phyloP scores from a whole-genome alignment of 92 coral and sea anemone species.

The Desmophyllum pertusum region DNA sequence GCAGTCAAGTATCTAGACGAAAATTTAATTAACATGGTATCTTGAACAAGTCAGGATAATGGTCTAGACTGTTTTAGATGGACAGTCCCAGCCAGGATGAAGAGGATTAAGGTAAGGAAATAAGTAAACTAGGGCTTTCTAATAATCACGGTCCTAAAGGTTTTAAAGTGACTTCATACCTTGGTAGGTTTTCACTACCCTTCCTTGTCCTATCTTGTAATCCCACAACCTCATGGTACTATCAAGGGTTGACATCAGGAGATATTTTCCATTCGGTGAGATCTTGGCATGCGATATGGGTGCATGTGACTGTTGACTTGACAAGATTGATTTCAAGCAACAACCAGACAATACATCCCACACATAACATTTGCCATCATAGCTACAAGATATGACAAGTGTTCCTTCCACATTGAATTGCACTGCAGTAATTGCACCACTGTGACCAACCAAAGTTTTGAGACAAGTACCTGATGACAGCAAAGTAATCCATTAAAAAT shows the following conservation, averaged over 20 bases:
- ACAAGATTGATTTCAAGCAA: conserved; percentile 48
- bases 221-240: conserved; percentile 61
- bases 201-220: conserved; percentile 70
- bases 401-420: conserved; percentile 59
- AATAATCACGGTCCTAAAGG: too few species aligned
- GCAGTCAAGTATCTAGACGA: too few species aligned
- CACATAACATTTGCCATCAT: conserved; percentile 56
- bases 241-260: conserved; percentile 64
- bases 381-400: conserved; percentile 53
- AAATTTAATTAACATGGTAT: too few species aligned
- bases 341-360: conserved; percentile 65
- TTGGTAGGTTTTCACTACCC: conserved; percentile 52
- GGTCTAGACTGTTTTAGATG: too few species aligned
- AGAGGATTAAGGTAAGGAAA: too few species aligned
- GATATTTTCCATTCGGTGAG: conserved; percentile 73
- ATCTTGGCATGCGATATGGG: conserved; percentile 64
- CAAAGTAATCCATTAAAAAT: too few species aligned
- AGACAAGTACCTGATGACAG: conserved; percentile 47
- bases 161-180: too few species aligned
- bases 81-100: too few species aligned
- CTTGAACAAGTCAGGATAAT: too few species aligned
- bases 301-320: background rate
- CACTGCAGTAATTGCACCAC: conserved; percentile 53
- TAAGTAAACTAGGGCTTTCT: too few species aligned
- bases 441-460: conserved; percentile 62